Percentiles rank a stretch among this genome's conserved stretches.
Evolutionary conservation across 2,888 invertebrate species (phyloP).

Genomic region (Mimumesa dahlbomi): DNA sequence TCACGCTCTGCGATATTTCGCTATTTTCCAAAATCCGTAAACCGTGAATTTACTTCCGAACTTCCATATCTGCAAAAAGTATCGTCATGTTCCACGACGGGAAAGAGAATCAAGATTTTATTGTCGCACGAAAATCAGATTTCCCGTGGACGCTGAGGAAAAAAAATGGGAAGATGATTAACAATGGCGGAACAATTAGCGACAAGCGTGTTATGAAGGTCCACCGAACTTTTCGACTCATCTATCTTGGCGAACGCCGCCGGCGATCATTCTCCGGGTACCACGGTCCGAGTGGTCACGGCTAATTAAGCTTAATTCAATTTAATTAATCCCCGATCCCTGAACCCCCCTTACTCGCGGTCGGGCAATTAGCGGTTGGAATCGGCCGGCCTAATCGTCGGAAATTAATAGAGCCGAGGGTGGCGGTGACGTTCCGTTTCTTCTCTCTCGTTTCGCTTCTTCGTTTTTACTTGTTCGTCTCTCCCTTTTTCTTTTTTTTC

Average conservation of each 20-base stretch:
- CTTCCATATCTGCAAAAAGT: too few relatives aligned
- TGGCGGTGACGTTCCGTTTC: slow-evolving; percentile 6
- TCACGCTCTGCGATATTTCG: too few relatives aligned
- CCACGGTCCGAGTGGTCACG: slow-evolving; percentile 45
- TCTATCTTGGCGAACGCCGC: slow-evolving; percentile 13
- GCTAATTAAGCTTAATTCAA: slow-evolving; percentile 74
- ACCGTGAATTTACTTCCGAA: too few relatives aligned
- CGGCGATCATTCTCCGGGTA: slow-evolving; percentile 2
- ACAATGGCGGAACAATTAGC: slow-evolving; percentile 29
- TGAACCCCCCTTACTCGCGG: neutral
- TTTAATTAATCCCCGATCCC: slow-evolving; percentile 70
- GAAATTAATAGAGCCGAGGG: slow-evolving; percentile 56
- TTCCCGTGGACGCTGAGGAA: too few relatives aligned
- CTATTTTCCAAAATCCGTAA: too few relatives aligned
- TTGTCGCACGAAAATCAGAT: too few relatives aligned
- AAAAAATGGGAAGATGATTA: too few relatives aligned
- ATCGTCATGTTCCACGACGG: too few relatives aligned
- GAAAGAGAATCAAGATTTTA: too few relatives aligned
- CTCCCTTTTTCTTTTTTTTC: neutral
- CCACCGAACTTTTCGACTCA: slow-evolving; percentile 15
- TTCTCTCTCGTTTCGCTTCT: neutral
- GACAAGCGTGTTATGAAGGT: neutral
- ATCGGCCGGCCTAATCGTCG: slow-evolving; percentile 60
- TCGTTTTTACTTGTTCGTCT: slow-evolving; percentile 4
- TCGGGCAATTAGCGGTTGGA: slow-evolving; percentile 55